phyloP scores from a whole-genome alignment of 2,113 vertebrate genomes.

The Gopherus evgoodei region DNA sequence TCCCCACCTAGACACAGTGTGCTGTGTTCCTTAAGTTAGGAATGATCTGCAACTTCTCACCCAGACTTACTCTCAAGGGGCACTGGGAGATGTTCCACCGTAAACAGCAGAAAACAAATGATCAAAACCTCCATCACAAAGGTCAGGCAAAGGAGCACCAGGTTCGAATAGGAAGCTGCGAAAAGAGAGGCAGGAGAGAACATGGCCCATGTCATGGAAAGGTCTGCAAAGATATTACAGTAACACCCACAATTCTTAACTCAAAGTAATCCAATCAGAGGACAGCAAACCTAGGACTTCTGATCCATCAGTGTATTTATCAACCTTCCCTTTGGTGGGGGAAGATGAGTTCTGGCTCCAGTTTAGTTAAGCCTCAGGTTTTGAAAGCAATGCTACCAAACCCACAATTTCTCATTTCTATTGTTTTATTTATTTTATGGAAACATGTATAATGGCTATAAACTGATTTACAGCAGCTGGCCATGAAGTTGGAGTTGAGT shows the following conservation, averaged over 20 bases:
- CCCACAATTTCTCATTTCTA: constrained; percentile 24
- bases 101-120: constrained; percentile 89
- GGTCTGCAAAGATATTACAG: background rate
- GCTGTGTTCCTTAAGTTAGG: background rate
- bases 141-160: constrained; percentile 83
- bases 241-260: background rate
- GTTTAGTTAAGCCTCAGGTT: constrained; percentile 9
- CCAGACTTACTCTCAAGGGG: constrained; percentile 83
- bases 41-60: background rate
- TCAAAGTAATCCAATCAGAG: background rate
- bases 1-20: background rate
- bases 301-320: background rate
- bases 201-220: background rate
- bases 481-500: background rate
- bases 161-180: constrained; percentile 83
- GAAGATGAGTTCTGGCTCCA: background rate
- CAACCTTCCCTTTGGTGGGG: background rate
- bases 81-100: constrained; percentile 81
- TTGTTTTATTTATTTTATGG: background rate
- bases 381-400: background rate
- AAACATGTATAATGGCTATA: constrained; percentile 39
- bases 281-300: background rate
- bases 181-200: constrained; percentile 34
- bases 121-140: constrained; percentile 84
- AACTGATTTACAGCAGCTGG: constrained; percentile 63